Evolutionary conservation across 2,113 vertebrate genomes (phyloP).

Genomic region (Pseudorasbora parva): DNA sequence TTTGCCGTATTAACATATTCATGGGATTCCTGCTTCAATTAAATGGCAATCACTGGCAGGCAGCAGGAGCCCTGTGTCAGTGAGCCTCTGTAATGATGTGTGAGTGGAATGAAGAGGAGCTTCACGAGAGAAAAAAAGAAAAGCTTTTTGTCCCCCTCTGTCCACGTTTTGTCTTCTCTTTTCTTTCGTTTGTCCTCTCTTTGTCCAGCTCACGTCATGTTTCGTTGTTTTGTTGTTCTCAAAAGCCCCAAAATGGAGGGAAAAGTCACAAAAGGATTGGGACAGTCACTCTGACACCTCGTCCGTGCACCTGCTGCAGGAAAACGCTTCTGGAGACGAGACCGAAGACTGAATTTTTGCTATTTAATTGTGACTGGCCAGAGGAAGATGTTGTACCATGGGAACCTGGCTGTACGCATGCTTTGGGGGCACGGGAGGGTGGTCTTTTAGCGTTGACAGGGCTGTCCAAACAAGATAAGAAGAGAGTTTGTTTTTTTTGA

Average conservation of each 20-base stretch:
- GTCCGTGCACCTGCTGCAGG: slow-evolving; percentile 27
- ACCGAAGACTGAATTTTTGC: slow-evolving; percentile 10
- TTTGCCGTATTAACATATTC: slow-evolving; percentile 59
- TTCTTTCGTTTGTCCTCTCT: slow-evolving; percentile 24
- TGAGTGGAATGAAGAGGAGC: slow-evolving; percentile 47
- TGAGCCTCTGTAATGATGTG: slow-evolving; percentile 44
- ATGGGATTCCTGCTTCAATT: slow-evolving; percentile 54
- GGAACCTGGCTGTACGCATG: slow-evolving; percentile 1
- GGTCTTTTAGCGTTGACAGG: slow-evolving; percentile 28
- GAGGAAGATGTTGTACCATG: neutral
- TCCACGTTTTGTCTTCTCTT: slow-evolving; percentile 36
- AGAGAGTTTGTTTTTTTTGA: slow-evolving; percentile 33
- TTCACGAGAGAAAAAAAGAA: slow-evolving; percentile 15
- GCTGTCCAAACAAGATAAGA: slow-evolving; percentile 45
- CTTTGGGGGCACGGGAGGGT: slow-evolving; percentile 2
- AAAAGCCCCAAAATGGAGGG: slow-evolving; percentile 30
- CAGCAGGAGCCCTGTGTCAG: slow-evolving; percentile 34
- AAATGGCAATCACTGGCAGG: slow-evolving; percentile 54
- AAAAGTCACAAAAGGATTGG: slow-evolving; percentile 44
- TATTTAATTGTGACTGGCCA: neutral
- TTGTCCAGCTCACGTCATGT: slow-evolving; percentile 9
- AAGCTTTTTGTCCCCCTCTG: slow-evolving; percentile 1
- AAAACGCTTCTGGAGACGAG: slow-evolving; percentile 24
- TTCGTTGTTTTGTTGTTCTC: slow-evolving; percentile 22
- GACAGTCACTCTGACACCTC: slow-evolving; percentile 17